Conservation (phyloP, 2,888 invertebrate species). For the Dasypogon diadema region DNA sequence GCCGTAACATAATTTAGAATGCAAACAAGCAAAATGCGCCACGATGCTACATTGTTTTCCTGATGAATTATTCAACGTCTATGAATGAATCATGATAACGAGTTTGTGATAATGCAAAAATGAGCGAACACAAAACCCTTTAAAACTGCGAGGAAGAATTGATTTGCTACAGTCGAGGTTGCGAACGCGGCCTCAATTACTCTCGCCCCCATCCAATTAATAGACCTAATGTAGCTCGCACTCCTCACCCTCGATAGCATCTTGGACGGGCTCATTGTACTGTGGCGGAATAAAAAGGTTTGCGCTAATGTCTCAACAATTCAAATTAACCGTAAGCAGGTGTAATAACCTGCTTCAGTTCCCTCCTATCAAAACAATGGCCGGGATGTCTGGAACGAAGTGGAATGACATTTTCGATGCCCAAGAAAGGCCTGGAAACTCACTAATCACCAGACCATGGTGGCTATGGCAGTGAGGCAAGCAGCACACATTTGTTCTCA, state of each 20-base stretch:
- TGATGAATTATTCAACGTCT: slow-evolving; percentile 30
- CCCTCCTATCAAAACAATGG: slow-evolving; percentile 36
- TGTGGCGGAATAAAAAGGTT: background rate
- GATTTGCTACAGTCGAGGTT: slow-evolving; percentile 31
- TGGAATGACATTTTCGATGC: slow-evolving; percentile 38
- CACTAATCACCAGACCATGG: slow-evolving; percentile 49
- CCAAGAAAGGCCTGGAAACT: slow-evolving; percentile 9
- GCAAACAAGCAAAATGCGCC: slow-evolving; percentile 25
- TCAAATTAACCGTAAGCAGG: slow-evolving; percentile 52
- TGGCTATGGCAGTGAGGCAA: slow-evolving; percentile 16
- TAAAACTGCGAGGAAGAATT: slow-evolving; percentile 15
- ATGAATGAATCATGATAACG: slow-evolving; percentile 31
- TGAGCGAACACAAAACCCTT: slow-evolving; percentile 14
- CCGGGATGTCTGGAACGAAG: slow-evolving; percentile 27
- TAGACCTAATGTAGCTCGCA: slow-evolving; percentile 4
- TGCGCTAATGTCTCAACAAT: slow-evolving; percentile 51
- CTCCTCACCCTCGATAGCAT: slow-evolving; percentile 26
- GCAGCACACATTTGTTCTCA: slow-evolving; percentile 10
- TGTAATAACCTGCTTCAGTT: slow-evolving; percentile 43
- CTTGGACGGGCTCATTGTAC: background rate
- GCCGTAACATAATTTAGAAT: slow-evolving; percentile 31
- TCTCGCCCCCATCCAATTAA: slow-evolving; percentile 42
- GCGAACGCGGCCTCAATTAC: slow-evolving; percentile 36
- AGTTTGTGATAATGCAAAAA: slow-evolving; percentile 41
- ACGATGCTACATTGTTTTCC: background rate